These are phyloP conservation scores for Lycophotia porphyrea DNA, from an alignment of 2,888 invertebrate genomes.

Conservation along the genomic window DNA sequence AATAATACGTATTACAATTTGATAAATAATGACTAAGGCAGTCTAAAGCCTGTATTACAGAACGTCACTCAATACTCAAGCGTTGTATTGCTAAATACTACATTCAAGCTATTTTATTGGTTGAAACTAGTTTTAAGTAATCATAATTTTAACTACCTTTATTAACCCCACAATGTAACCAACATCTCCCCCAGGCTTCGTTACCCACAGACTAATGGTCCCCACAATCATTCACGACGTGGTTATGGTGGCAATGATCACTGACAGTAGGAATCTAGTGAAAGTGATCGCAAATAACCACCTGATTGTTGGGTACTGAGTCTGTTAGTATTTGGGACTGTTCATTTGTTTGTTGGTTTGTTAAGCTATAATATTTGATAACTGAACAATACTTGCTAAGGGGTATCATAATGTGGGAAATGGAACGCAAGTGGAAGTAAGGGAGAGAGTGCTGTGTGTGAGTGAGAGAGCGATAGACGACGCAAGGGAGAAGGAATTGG, in stretches of 20 bases:
- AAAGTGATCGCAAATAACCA: slow-evolving; percentile 41
- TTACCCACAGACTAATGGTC: slow-evolving; percentile 33
- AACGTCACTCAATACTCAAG: too few species aligned
- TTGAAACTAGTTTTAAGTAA: not conserved
- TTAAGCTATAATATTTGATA: too few species aligned
- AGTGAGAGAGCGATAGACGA: too few species aligned
- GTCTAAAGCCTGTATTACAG: not conserved
- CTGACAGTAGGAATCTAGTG: slow-evolving; percentile 35
- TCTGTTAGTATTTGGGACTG: slow-evolving; percentile 10
- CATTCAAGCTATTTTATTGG: not conserved
- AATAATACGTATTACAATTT: slow-evolving; percentile 4
- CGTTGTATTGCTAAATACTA: too few species aligned
- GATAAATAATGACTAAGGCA: not conserved
- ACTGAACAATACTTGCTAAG: too few species aligned
- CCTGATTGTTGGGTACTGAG: slow-evolving; percentile 31
- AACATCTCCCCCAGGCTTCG: not conserved
- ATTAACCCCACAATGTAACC: not conserved
- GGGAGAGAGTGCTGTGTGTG: too few species aligned
- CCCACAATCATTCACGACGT: slow-evolving; percentile 3
- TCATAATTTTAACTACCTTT: not conserved
- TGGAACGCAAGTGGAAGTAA: too few species aligned
- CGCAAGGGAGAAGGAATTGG: too few species aligned
- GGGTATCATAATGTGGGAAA: too few species aligned
- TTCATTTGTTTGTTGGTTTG: not conserved
- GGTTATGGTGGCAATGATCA: slow-evolving; percentile 24